A percentile compares a stretch with the other conserved stretches of the same genome.
phyloP scores from a whole-genome alignment of 1,140 invertebrate species.

The Aphelenchoides fujianensis region DNA sequence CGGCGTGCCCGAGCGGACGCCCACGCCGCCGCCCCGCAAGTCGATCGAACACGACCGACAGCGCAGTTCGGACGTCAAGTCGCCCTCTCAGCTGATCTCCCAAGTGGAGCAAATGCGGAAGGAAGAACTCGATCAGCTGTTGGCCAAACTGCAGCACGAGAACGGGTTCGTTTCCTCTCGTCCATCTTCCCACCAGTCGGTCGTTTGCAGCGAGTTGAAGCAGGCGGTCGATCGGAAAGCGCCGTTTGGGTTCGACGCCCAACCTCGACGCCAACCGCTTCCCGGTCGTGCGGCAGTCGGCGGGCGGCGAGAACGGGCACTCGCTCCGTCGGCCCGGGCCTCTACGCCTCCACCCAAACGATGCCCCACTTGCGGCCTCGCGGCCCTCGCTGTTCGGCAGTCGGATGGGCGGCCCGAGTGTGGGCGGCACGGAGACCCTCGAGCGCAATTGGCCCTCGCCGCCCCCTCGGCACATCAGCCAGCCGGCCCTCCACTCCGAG shows the following conservation, averaged over 20 bases:
- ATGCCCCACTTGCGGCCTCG: slow-evolving; percentile 16
- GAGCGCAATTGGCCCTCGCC: background rate
- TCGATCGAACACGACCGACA: slow-evolving; percentile 20
- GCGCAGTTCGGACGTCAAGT: slow-evolving; percentile 48
- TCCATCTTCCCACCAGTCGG: too few relatives aligned
- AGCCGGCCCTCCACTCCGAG: slow-evolving; percentile 19
- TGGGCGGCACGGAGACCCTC: background rate
- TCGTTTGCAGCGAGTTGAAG: slow-evolving; percentile 27
- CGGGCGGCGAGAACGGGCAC: background rate
- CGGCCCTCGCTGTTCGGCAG: background rate
- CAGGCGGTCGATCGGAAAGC: slow-evolving; percentile 35
- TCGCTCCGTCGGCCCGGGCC: slow-evolving; percentile 1
- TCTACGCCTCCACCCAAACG: slow-evolving; percentile 31
- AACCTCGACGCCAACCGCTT: slow-evolving; percentile 34
- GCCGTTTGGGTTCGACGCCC: slow-evolving; percentile 40
- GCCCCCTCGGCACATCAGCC: slow-evolving; percentile 19
- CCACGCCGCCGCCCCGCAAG: slow-evolving; percentile 11
- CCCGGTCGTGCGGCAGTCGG: background rate
- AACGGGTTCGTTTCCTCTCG: slow-evolving; percentile 39
- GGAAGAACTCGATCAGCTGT: slow-evolving; percentile 58
- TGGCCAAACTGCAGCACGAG: slow-evolving; percentile 57
- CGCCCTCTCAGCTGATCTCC: slow-evolving; percentile 52
- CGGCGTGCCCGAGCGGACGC: background rate
- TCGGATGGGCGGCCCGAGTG: background rate
- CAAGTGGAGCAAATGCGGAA: slow-evolving; percentile 61